Evolutionary conservation across 2,888 invertebrate genomes (phyloP), one percentile per base, ranked within the genome.

Genomic region (Lasioglossum malachurum): DNA sequence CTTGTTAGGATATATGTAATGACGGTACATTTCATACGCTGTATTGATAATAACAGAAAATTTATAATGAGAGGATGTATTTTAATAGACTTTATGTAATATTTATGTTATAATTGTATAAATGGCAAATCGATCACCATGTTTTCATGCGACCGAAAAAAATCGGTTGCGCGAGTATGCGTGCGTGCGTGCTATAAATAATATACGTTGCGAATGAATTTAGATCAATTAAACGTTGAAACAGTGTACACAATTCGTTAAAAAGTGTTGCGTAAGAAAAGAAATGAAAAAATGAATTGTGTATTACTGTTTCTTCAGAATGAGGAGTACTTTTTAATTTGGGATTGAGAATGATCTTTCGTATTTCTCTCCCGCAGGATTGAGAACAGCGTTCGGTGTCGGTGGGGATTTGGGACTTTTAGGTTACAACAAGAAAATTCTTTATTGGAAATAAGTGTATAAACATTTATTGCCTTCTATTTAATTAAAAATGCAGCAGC

Each of bases 311-410:
- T 19, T 27, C 41, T 78, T 8, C 41, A 31, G 14, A 57, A 75
- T 31, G 38, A 27, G 8, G 10, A n/a, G 41, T 80, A 38, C 16
- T 10, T n/a, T 76, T 12, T 49, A 49, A n/a, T 57, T 57, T 72
- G 64, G 78, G 73, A 73, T 78, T 38, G 64, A 82, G 78, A 78
- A 78, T 78, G 1, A 49, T 44, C 38, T 73, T 72, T 38, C 38
- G 27, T 23, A 73, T 23, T 82, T 78, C 73, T 82, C 73, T 73
- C 64, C 41, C 12, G n/a, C n/a, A 8, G 31, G 38, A 57, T 64
- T 64, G 69, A 27, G 74, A 41, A 74, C 49, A 19, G 64, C 57
- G 80, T n/a, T 71, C n/a, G 71, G 83, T 83, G 83, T 71, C 71
- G 80, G 80, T 71, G 31, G 71, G 57, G 57, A 80, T 69, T 38